Base-by-base conservation (phyloP, 1,140 invertebrate genomes). In the Drosophila tani region DNA sequence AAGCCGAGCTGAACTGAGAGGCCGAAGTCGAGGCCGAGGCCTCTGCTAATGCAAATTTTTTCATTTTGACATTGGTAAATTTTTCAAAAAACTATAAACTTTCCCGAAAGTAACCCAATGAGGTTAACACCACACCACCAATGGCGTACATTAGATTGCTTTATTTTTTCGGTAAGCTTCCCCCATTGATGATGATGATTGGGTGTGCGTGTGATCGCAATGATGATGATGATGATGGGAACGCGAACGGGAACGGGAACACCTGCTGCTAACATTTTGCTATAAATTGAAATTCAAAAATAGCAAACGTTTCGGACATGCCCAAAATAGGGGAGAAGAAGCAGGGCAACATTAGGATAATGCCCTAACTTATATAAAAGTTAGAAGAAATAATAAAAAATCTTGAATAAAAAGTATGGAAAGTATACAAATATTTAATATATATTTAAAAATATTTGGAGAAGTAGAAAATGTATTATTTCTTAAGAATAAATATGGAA, bases 91-190 rank as follows among this genome's bases (percentile, higher is more conserved):
- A 68, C 71, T 65, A 65, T 75, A 76, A 79, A 81, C 81, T 60
- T 75, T 69, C 73, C 65, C 56, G 64, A 81, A 81, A 68, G 53
- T 77, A 74, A 55, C 51, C 70, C 74, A 83, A 81, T 83, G 77
- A 79, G 77, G 84, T 79, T 86, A 87, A 71, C 59, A 77, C 75
- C 64, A 88, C 84, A 77, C 75, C 64, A 88, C 84, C 84, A 88
- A 90, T 90, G 85, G 85, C 64, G 85, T 90, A 90, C 81, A 90
- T 90, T 90, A 90, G 83, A 90, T 90, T 90, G 81, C 85, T 84
- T 90, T 90, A 90, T 88, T 90, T 88, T 81, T 50, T 41, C 27
- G 17, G 62, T 62, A 43, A 60, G 45, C 45, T 57, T 7, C 29
- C 45, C 32, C 51, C 0, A 53, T 38, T 29, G 38, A 60, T 57